Conservation (phyloP, 2,113 vertebrate genomes). For the Aptenodytes patagonicus region DNA sequence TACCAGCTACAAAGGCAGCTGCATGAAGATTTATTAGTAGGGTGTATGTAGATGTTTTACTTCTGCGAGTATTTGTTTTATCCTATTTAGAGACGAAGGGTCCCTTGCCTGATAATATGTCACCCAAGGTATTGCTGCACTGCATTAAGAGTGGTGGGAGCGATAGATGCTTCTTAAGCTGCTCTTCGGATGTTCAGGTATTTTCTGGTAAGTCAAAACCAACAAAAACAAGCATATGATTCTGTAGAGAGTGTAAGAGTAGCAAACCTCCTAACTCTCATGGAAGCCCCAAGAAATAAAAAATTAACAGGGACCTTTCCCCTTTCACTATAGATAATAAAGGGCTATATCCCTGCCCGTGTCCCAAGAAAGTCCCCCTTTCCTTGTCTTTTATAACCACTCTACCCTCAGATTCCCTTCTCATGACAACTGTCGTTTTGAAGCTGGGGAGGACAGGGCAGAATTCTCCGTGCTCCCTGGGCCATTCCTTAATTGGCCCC, state of each 20-base stretch:
- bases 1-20: background rate
- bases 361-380: background rate
- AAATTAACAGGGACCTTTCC: background rate
- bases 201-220: conserved; percentile 84
- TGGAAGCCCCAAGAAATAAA: background rate
- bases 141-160: conserved; percentile 88
- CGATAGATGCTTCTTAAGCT: conserved; percentile 90
- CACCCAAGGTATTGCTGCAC: conserved; percentile 82
- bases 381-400: conserved; percentile 3
- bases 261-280: background rate
- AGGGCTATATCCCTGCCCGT: background rate
- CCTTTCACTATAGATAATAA: background rate
- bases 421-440: background rate
- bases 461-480: conserved; percentile 37
- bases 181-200: conserved; percentile 86
- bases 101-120: conserved; percentile 63
- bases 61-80: conserved; percentile 74
- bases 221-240: background rate
- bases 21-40: background rate
- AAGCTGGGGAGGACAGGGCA: background rate
- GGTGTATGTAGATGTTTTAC: background rate
- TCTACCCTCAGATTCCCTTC: conserved; percentile 1
- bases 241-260: background rate
- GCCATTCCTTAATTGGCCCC: conserved; percentile 40
- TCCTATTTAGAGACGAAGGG: conserved; percentile 86